phyloP scores from a whole-genome alignment of 2,888 invertebrate species.

The Barypeithes pellucidus region DNA sequence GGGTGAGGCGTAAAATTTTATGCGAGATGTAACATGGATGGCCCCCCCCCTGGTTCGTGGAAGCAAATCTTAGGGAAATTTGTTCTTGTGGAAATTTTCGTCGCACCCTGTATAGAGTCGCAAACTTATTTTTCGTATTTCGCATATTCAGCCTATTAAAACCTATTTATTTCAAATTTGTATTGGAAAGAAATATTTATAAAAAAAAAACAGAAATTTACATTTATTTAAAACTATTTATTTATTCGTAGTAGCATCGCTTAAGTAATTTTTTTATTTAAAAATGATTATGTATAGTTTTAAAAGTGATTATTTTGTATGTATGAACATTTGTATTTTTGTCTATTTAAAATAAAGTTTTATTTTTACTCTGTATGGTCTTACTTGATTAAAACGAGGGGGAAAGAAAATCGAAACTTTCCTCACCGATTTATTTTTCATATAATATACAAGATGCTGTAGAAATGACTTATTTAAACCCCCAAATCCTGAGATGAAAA shows the following conservation, averaged over 20 bases:
- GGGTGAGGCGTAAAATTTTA: neutral
- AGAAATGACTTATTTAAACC: too few species aligned
- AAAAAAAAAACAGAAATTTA: neutral
- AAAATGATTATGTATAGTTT: slow-evolving; percentile 44
- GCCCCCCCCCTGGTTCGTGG: neutral
- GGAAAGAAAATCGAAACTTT: too few species aligned
- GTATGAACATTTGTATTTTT: slow-evolving; percentile 50
- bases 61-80: neutral
- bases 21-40: neutral
- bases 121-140: neutral
- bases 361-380: slow-evolving; percentile 34
- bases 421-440: too few species aligned
- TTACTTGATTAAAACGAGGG: neutral
- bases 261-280: slow-evolving; percentile 37
- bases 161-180: slow-evolving; percentile 9
- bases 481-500: too few species aligned
- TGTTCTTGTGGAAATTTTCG: neutral
- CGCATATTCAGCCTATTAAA: neutral
- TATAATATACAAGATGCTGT: too few species aligned
- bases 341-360: slow-evolving; percentile 49
- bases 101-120: neutral
- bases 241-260: slow-evolving; percentile 10
- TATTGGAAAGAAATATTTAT: neutral
- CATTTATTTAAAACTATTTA: slow-evolving; percentile 18
- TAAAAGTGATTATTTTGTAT: slow-evolving; percentile 47